Evolutionary conservation across 1,140 invertebrate genomes (phyloP).

Genomic region (Eueides isabella): DNA sequence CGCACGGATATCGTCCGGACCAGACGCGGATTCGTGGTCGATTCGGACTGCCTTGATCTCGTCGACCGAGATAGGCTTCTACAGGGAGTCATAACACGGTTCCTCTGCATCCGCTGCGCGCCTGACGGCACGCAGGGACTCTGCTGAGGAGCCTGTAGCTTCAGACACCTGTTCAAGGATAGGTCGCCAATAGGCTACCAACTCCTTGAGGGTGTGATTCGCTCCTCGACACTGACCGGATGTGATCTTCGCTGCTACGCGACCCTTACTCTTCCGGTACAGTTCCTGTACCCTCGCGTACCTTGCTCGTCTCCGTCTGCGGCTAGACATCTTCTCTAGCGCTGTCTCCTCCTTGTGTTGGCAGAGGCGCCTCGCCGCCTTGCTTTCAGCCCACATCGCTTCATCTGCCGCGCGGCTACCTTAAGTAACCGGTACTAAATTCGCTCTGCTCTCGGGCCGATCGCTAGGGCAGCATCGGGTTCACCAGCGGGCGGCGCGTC

Average conservation of each 20-base stretch:
- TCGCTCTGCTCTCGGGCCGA: slow-evolving; percentile 6
- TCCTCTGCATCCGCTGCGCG: slow-evolving; percentile 22
- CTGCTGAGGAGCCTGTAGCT: slow-evolving; percentile 40
- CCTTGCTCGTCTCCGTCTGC: slow-evolving; percentile 34
- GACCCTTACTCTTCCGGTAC: slow-evolving; percentile 36
- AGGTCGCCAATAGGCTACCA: slow-evolving; percentile 54
- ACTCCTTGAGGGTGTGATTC: slow-evolving; percentile 35
- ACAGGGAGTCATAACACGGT: slow-evolving; percentile 35
- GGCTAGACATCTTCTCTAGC: slow-evolving; percentile 6
- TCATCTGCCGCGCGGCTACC: slow-evolving; percentile 31
- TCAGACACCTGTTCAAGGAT: slow-evolving; percentile 44
- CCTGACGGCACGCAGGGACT: slow-evolving; percentile 29
- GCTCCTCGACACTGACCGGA: slow-evolving; percentile 34
- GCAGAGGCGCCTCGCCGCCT: slow-evolving; percentile 28
- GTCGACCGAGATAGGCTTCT: slow-evolving; percentile 41
- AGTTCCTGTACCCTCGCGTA: slow-evolving; percentile 49
- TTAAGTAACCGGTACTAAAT: slow-evolving; percentile 28
- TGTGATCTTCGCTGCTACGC: slow-evolving; percentile 41
- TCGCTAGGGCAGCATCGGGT: background rate
- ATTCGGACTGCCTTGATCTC: slow-evolving; percentile 38
- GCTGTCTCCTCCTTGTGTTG: slow-evolving; percentile 1
- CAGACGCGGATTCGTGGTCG: slow-evolving; percentile 35
- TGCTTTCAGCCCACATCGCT: slow-evolving; percentile 18
- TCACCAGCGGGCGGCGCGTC: slow-evolving; percentile 10
- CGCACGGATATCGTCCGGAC: slow-evolving; percentile 46